Conservation (phyloP, 1,140 invertebrate species). For the Rhizoglyphus robini region DNA sequence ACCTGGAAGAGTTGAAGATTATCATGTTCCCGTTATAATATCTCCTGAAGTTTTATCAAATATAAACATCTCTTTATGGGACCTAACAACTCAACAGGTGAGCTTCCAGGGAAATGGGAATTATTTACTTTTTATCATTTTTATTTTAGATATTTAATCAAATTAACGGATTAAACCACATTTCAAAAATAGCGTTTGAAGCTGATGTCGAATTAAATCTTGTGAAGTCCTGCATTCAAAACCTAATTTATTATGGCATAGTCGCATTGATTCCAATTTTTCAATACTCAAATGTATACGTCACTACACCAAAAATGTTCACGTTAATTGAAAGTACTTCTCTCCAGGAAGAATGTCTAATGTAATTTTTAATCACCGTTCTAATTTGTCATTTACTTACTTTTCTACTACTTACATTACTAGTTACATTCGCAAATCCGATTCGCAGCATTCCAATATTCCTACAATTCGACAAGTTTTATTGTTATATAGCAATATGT, state of each 20-base stretch:
- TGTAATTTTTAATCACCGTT: constrained; percentile 53
- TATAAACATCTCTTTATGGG: constrained; percentile 54
- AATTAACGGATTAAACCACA: constrained; percentile 82
- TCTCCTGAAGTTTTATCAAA: constrained; percentile 41
- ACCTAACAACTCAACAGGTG: constrained; percentile 71
- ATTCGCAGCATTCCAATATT: constrained; percentile 36
- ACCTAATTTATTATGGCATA: constrained; percentile 69
- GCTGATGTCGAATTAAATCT: constrained; percentile 84
- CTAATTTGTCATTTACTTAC: constrained; percentile 34
- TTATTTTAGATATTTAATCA: constrained; percentile 54
- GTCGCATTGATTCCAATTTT: constrained; percentile 72
- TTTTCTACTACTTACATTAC: background rate
- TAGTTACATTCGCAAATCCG: constrained; percentile 18
- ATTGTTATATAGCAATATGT: constrained; percentile 63
- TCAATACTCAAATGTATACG: constrained; percentile 85
- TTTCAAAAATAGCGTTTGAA: constrained; percentile 42
- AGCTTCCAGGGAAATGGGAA: background rate
- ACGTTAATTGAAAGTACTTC: constrained; percentile 42
- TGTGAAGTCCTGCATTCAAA: constrained; percentile 85
- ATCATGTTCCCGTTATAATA: constrained; percentile 73
- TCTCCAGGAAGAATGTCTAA: constrained; percentile 58
- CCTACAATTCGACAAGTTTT: constrained; percentile 61
- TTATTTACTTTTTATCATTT: background rate
- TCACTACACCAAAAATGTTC: constrained; percentile 57
- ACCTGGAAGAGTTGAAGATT: constrained; percentile 65